Conservation (phyloP, 1,140 invertebrate species). For the Calephelis virginiensis region DNA sequence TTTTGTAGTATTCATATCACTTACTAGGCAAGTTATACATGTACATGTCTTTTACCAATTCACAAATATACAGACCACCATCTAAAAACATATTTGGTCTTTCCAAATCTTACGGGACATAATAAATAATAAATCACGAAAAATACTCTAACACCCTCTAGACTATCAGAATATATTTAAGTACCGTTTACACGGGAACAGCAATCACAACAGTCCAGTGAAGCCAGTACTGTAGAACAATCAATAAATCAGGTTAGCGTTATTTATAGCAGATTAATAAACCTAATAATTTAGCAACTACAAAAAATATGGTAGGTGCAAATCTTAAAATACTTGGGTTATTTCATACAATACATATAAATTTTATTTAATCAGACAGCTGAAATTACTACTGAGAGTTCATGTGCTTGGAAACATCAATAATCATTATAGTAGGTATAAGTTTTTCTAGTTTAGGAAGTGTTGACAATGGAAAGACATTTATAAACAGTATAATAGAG, state of each 20-base stretch:
- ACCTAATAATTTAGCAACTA: no score
- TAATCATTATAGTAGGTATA: no score
- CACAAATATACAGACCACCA: neutral
- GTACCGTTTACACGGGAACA: slow-evolving; percentile 3
- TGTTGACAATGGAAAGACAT: no score
- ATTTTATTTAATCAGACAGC: no score
- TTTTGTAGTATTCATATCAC: neutral
- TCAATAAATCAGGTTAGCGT: neutral
- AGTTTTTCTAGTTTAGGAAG: no score
- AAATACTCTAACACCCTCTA: slow-evolving; percentile 46
- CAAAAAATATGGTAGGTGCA: no score
- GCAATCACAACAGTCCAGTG: neutral
- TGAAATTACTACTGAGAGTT: no score
- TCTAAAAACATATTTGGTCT: slow-evolving; percentile 14
- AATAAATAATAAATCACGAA: slow-evolving; percentile 58
- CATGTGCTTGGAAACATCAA: no score
- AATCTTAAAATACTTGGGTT: no score
- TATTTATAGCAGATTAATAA: no score
- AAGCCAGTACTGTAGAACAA: slow-evolving; percentile 2
- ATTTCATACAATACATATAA: no score
- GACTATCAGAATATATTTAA: slow-evolving; percentile 49
- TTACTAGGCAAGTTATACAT: slow-evolving; percentile 6
- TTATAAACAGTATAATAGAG: no score
- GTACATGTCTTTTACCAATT: slow-evolving; percentile 11
- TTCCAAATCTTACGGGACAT: slow-evolving; percentile 26